Conservation (phyloP, 2,797 vertebrate species). For the Neosilurus mollespiculum region DNA sequence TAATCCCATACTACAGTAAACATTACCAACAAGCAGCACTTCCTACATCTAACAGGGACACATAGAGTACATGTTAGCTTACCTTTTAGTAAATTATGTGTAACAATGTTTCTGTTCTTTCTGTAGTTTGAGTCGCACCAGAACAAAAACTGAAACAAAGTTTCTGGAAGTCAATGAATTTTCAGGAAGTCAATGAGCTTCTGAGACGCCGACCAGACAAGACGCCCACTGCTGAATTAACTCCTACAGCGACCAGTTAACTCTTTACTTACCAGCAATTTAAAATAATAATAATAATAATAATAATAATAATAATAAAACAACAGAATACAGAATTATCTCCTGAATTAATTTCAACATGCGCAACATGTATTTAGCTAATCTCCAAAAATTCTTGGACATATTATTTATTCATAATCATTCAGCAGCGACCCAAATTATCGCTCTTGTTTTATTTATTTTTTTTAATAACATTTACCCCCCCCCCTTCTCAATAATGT, state of each 20-base stretch:
- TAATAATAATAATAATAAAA: no score
- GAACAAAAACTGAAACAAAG: conserved; percentile 24
- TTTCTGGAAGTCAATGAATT: conserved; percentile 6
- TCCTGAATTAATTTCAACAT: not conserved
- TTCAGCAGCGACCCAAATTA: no score
- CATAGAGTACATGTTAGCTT: not conserved
- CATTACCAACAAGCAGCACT: not conserved
- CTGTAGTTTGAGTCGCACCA: not conserved
- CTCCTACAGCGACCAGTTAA: not conserved
- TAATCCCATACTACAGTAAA: no score
- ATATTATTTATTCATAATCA: not conserved
- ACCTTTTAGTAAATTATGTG: not conserved
- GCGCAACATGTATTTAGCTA: not conserved
- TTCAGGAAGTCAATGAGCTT: conserved; percentile 17
- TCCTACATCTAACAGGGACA: not conserved
- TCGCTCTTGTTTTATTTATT: not conserved
- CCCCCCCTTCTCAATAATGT: not conserved
- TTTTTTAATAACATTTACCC: not conserved
- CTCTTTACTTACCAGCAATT: no score
- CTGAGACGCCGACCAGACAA: not conserved
- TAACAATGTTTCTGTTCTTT: not conserved
- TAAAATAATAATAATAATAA: no score
- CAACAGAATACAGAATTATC: not conserved
- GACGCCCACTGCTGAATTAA: conserved; percentile 1
- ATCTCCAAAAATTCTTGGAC: not conserved